Evolutionary conservation across 2,888 invertebrate species (phyloP), one percentile per base, ranked within the genome.

Genomic region (Heliconius ismenius): DNA sequence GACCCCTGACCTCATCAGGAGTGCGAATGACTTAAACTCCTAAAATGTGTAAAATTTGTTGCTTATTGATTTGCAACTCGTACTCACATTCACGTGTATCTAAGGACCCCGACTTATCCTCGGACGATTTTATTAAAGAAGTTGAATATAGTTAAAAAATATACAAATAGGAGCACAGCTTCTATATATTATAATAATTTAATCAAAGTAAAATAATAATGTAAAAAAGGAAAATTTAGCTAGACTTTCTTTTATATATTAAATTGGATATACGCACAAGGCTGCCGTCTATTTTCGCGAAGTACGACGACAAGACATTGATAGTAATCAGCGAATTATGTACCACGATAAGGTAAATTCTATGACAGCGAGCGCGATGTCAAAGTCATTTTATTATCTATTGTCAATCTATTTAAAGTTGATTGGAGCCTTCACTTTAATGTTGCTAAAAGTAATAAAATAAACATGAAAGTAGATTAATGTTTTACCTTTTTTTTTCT

Each of bases 241-340:
- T 10, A 21, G 54, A 54, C 21, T 62, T 26, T 0, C 26, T 26
- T 26, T 64, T n/a, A n/a, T 39, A 15, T 36, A 24, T 13, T 2
- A 43, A 39, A 39, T 24, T 24, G 6, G 7, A 67, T 15, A 24
- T 18, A 67, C 24, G 24, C 39, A 67, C 24, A 39, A 67, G 9
- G 24, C 67, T 15, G 24, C 9, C 67, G 15, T 67, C 67, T 67
- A 67, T 67, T 67, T 67, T 24, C 39, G 13, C 39, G 7, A 39
- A 43, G 24, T 18, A 43, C 67, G 15, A 70, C 18, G 54, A 13
- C 54, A n/a, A n/a, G 32, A 32, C 58, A 36, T 58, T 70, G 70
- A 70, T 70, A 70, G n/a, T 32, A 70, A 58, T 70, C 70, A n/a
- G 70, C 32, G 7, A 58, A 70, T 70, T 58, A 58, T 58, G 58